Conservation (phyloP, 2,113 vertebrate species). For the Chionomys nivalis region DNA sequence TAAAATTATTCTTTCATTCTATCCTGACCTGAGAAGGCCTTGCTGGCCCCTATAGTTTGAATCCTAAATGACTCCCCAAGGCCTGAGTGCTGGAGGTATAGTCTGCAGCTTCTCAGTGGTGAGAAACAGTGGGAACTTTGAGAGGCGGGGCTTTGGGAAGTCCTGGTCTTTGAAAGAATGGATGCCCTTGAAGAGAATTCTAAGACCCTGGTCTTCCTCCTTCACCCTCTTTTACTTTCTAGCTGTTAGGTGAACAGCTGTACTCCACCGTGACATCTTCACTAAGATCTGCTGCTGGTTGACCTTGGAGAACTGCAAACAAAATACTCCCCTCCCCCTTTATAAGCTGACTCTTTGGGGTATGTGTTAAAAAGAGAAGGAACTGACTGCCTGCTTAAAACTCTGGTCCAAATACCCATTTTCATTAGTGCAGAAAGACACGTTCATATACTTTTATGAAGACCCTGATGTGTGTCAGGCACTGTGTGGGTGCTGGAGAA, state of each 20-base stretch:
- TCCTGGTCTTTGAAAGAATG: background rate
- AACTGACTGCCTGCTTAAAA: background rate
- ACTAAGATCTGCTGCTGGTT: background rate
- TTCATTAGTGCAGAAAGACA: background rate
- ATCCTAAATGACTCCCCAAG: background rate
- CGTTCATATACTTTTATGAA: background rate
- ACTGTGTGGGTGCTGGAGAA: background rate
- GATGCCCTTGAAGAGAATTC: background rate
- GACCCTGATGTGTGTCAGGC: background rate
- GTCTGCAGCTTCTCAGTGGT: background rate
- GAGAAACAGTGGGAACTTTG: background rate
- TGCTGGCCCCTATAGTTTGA: background rate
- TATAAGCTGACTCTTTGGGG: background rate
- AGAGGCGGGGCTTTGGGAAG: background rate
- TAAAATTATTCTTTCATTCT: background rate
- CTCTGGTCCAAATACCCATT: background rate
- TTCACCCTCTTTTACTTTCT: background rate
- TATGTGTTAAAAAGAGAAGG: background rate
- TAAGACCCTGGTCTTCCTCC: background rate
- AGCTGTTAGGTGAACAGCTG: background rate
- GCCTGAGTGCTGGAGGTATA: background rate
- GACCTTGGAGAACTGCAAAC: background rate
- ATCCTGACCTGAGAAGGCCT: background rate
- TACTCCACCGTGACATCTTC: no score
- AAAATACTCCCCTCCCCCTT: background rate